These are phyloP conservation scores for Cyprichromis sp. DNA, from an alignment of 2,113 vertebrate species.

Conservation along the genomic window DNA sequence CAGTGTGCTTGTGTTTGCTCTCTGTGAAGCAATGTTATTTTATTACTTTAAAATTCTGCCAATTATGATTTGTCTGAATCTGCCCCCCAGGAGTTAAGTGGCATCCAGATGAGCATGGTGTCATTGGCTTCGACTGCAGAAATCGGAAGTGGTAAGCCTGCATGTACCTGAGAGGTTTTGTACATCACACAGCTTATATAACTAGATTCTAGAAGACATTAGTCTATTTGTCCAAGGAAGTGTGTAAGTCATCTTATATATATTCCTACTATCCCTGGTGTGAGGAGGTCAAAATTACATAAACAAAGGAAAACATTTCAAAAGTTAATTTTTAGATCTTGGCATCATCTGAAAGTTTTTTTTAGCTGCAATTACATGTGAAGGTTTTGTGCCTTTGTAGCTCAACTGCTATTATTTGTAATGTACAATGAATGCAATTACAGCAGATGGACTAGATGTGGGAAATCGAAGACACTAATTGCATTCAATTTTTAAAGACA, in stretches of 20 bases:
- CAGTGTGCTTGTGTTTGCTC: neutral
- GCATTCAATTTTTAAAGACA: neutral
- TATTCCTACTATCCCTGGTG: neutral
- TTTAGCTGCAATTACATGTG: neutral
- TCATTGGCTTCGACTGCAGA: slow-evolving; percentile 97
- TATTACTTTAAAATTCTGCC: neutral
- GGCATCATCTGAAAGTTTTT: neutral
- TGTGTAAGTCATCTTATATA: neutral
- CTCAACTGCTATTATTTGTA: neutral
- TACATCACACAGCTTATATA: neutral
- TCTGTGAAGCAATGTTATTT: neutral
- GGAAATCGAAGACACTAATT: neutral
- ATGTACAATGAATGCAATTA: neutral
- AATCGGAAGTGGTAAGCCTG: slow-evolving; percentile 91
- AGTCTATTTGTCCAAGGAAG: neutral
- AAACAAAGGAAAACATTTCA: neutral
- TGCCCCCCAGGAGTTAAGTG: slow-evolving; percentile 86
- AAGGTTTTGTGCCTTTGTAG: neutral
- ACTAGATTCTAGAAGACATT: neutral
- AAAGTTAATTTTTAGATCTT: neutral
- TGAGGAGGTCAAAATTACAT: neutral
- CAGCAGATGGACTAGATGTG: neutral
- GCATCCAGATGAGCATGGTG: slow-evolving; percentile 95
- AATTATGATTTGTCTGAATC: neutral
- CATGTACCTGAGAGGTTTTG: neutral